Evolutionary conservation across 2,113 vertebrate species (phyloP), one percentile per base, ranked within the genome.

Genomic region (Cryptomyrus ogoouensis): DNA sequence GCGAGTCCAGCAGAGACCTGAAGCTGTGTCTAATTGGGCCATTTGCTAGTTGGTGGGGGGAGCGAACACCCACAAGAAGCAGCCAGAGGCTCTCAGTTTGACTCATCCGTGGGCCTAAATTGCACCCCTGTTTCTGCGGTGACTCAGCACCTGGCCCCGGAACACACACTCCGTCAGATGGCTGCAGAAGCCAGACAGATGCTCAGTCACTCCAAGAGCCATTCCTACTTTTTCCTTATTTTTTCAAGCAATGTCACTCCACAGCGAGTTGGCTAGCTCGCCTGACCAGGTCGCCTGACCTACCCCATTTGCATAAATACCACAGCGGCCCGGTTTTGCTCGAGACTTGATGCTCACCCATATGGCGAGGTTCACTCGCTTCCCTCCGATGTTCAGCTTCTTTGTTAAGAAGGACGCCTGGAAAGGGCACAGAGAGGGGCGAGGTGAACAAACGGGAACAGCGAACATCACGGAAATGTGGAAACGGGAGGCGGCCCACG

Each of bases 401-500:
- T 99, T 99, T 62, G 97, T 99, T 94, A 99, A 97, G 93, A 99
- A 99, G 89, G 98, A 99, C 66, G 98, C 98, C 98, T 99, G 94
- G 56, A 95, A 95, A 91, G 46, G 49, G 94, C 19, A 92, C 21
- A 39, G 1, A 52, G 0, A 19, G 49, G 0, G 13, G 5, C 84
- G 50, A 3, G 10, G 39, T 44, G 53, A 50, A 2, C n/a, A 17
- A 87, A 39, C 31, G 5, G 50, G 44, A n/a, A 56, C 21, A 5
- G 24, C 21, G 2, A 47, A 47, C 42, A 4, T 7, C 42, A 46
- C 39, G 10, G 47, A 17, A 46, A 84, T 2, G 31, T 39, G 27
- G 35, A n/a, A 13, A 35, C 24, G 2, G 4, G 85, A 87, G n/a
- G 24, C 83, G 3, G 39, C 83, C 42, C 21, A n/a, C 1, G 17